Percentiles rank a stretch among this genome's conserved stretches.
phyloP scores from a whole-genome alignment of 1,140 invertebrate species.

The Ooceraea biroi region DNA sequence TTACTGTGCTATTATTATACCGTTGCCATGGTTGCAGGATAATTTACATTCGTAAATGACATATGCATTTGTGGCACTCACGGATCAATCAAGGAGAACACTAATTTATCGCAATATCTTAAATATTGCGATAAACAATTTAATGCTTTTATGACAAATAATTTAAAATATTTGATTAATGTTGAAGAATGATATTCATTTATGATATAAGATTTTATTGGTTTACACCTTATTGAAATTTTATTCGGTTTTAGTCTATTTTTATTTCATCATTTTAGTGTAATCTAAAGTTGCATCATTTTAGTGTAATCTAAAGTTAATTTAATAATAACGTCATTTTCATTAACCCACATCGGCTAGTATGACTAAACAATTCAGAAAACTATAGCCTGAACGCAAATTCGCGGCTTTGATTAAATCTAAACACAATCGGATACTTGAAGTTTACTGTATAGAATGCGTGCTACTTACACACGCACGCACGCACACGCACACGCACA shows the following conservation, averaged over 20 bases:
- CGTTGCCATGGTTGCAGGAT: no score
- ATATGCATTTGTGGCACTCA: no score
- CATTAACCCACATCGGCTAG: background rate
- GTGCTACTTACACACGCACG: background rate
- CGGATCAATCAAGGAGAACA: background rate
- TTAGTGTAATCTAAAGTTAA: constrained; percentile 7
- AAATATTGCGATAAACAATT: background rate
- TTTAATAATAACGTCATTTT: background rate
- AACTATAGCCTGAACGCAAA: background rate
- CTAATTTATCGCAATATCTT: background rate
- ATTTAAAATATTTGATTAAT: no score
- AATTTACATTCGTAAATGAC: no score
- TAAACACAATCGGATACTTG: constrained; percentile 25
- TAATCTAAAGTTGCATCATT: no score
- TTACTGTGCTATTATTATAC: background rate
- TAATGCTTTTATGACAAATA: background rate
- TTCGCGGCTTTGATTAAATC: constrained; percentile 36
- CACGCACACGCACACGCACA: no score
- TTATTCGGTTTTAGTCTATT: no score
- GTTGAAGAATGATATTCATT: no score
- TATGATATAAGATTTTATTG: no score
- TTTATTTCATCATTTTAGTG: no score
- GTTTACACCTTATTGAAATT: no score
- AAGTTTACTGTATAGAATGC: background rate
- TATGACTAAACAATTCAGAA: background rate